A percentile compares a stretch with the other conserved stretches of the same genome.
These are phyloP conservation scores for Anagrus nilaparvatae DNA, from an alignment of 1,140 invertebrate species.

Conservation along the genomic window DNA sequence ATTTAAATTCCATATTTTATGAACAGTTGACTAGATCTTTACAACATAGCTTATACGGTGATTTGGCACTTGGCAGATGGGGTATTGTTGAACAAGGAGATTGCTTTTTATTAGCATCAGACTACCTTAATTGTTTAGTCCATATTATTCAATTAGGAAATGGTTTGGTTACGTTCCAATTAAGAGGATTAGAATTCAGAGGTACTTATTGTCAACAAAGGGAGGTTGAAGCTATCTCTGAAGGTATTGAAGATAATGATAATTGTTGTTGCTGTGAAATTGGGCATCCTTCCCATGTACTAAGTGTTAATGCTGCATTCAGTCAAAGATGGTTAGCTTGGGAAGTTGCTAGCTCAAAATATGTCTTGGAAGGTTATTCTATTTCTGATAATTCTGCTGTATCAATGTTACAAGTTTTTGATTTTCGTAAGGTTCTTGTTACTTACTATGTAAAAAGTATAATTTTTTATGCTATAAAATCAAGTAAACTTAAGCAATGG, in stretches of 20 bases:
- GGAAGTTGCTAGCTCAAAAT: slow-evolving; percentile 90
- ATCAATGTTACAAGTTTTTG: slow-evolving; percentile 95
- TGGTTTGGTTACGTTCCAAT: slow-evolving; percentile 95
- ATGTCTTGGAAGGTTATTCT: slow-evolving; percentile 95
- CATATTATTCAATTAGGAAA: slow-evolving; percentile 98
- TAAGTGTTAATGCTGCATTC: slow-evolving; percentile 92
- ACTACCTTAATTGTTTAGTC: slow-evolving; percentile 95
- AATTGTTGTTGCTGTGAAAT: slow-evolving; percentile 82
- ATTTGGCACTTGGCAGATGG: slow-evolving; percentile 86
- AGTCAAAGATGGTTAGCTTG: slow-evolving; percentile 96
- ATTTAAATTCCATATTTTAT: slow-evolving; percentile 98
- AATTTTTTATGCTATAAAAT: slow-evolving; percentile 90
- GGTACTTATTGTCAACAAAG: slow-evolving; percentile 98
- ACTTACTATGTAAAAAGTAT: slow-evolving; percentile 99
- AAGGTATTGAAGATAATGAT: slow-evolving; percentile 90
- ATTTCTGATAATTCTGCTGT: slow-evolving; percentile 95
- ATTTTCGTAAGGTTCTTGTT: slow-evolving; percentile 91
- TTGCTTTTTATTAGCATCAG: slow-evolving; percentile 94
- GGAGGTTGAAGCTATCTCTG: slow-evolving; percentile 93
- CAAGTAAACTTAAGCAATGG: slow-evolving; percentile 84
- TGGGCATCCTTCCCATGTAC: slow-evolving; percentile 79
- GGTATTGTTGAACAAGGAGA: slow-evolving; percentile 88
- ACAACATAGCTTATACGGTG: slow-evolving; percentile 92
- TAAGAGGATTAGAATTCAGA: slow-evolving; percentile 93
- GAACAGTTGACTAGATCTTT: slow-evolving; percentile 94